Percentiles rank a stretch among this genome's conserved stretches.
Evolutionary conservation across 2,113 vertebrate genomes (phyloP).

Genomic region (Bombycilla garrulus): DNA sequence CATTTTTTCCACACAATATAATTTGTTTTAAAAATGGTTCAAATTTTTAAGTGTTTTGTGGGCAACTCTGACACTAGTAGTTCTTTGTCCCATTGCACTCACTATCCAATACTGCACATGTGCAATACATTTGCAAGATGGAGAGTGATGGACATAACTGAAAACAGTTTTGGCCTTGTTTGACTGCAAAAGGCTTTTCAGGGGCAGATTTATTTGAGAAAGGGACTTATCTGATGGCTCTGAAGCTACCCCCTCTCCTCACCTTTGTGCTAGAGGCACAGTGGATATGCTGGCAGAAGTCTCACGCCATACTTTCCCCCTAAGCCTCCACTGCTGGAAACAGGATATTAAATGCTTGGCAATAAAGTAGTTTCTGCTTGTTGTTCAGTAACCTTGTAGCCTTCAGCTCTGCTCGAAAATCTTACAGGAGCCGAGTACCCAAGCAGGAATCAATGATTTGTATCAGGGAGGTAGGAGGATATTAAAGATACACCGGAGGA

Average conservation of each 20-base stretch:
- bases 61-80: background rate
- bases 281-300: background rate
- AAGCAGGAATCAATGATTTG: constrained; percentile 36
- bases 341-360: constrained; percentile 53
- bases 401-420: constrained; percentile 51
- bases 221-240: background rate
- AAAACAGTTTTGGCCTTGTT: background rate
- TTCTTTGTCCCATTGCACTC: background rate
- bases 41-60: background rate
- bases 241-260: background rate
- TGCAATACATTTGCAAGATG: background rate
- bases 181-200: background rate
- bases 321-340: constrained; percentile 20
- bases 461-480: constrained; percentile 13
- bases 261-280: constrained; percentile 1
- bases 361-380: constrained; percentile 57
- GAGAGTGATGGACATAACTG: background rate
- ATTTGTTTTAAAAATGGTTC: background rate
- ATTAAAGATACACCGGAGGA: constrained; percentile 5
- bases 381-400: constrained; percentile 59
- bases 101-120: background rate
- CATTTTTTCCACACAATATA: background rate
- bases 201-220: constrained; percentile 15
- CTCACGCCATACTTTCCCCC: background rate
- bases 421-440: background rate